Evolutionary conservation across 2,113 vertebrate genomes (phyloP), one percentile per base, ranked within the genome.

Genomic region (Atractosteus spatula): DNA sequence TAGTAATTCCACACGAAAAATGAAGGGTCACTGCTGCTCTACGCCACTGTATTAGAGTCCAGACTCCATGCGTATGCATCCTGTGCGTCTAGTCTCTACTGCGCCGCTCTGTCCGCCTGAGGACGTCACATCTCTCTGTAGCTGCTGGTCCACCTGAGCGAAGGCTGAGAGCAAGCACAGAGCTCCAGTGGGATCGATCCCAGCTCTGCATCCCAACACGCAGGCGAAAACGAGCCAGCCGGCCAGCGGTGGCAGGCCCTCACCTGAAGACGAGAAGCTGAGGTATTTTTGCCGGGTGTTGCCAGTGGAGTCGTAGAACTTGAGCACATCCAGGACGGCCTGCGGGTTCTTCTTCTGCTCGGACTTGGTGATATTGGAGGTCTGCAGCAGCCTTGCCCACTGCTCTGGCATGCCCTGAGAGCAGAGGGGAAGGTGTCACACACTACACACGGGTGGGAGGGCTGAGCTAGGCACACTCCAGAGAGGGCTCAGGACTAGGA

Each of bases 311-410:
- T 99, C 95, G 0, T 97, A 99, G 86, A 99, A 99, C 82, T 97
- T 99, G 29, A 99, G 90, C 76, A 97, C 96, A 51, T 98, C 97
- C 17, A 99, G 91, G 77, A 99, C 97, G 62, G 96, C 97, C 90
- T 99, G 97, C 0, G 97, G 97, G 77, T 99, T 99, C 76, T 99
- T 98, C 92, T 99, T 99, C 88, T 99, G 97, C 87, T 99, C 97
- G 14, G 95, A 92, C 84, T 99, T 99, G 14, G 96, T 99, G 85
- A 99, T 99, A 83, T 99, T 99, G 80, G 96, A 98, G 55, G 96
- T 99, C 88, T 98, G 96, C 71, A 99, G 90, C 70, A 99, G 88
- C 62, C 96, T 90, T 78, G 97, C 97, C 97, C 97, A 99, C 68
- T 99, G 97, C 82, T 99, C 96, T 56, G 97, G 96, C 97, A 99